Evolutionary conservation across 2,113 vertebrate genomes (phyloP), one percentile per base, ranked within the genome.

Genomic region (Atlantisia rogersi): DNA sequence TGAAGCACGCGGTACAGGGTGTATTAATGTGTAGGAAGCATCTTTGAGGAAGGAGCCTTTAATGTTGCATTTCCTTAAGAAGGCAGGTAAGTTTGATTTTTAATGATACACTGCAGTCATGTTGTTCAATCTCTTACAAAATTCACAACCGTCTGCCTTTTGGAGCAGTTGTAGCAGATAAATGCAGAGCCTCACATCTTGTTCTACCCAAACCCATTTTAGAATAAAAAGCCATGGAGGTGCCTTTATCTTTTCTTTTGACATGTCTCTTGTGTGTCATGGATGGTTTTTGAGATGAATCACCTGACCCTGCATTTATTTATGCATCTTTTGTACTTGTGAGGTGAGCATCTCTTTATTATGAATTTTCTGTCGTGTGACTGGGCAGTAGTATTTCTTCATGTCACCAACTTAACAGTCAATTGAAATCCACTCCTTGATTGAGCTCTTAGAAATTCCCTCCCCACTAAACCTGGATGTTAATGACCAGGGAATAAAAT

Each of bases 21-120:
- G 10, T 55, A 50, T 63, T 48, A 29, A 42, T 35, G 59, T 21
- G 12, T 2, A 73, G 67, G 70, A 79, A 64, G 22, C 64, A 37
- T 82, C 75, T 86, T 90, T n/a, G 55, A 79, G 53, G 39, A 86
- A 58, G 71, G 91, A 91, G 60, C 48, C 32, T 93, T 91, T 92
- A 71, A 70, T 86, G 70, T 39, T 71, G 4, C 12, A 65, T 95
- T 82, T 88, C 65, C 95, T 89, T 63, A 16, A 92, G 70, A 79
- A 86, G 77, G 44, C 82, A 91, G 67, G 70, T 80, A 74, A 70
- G n/a, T 84, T 94, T 93, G 86, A 58, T 86, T 93, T 94, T 95
- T 90, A 88, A 86, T 4, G 13, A 60, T 77, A 6, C 50, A 18
- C 75, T 76, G 32, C 77, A 58, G 52, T 94, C 28, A 2, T 21